Base-by-base conservation (phyloP, 1,140 invertebrate genomes). In the Drosophila lini region DNA sequence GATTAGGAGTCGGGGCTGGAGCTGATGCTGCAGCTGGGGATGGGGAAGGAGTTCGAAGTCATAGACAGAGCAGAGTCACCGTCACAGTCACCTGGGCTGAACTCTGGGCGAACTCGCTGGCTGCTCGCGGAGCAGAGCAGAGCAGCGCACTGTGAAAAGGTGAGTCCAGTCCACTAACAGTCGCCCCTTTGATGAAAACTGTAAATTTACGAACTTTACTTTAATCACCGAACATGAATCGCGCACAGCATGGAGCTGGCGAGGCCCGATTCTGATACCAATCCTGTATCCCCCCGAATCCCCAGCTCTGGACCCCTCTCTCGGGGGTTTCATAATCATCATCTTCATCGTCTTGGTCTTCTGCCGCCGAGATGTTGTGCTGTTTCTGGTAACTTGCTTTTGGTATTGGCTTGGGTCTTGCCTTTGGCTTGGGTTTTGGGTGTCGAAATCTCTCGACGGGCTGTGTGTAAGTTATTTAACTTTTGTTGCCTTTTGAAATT, bases 151-250 rank as follows among this genome's bases (percentile, higher is more conserved):
- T 78, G 81, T 90, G 82, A 77, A 90, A 91, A 91, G 88, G 86
- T 84, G 89, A 91, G 88, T 91, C 89, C 89, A 91, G 89, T 86
- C 83, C 83, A 88, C 84, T 83, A 88, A 83, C 78, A 86, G 83
- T 91, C 89, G 88, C 89, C 74, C 77, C 85, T 91, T 89, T 89
- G 89, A 91, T 91, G 89, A 91, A 91, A 91, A 91, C 89, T 91
- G 89, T 91, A 91, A 91, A 91, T 91, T 91, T 91, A 91, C 89
- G 89, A 89, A 91, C 84, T 89, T 91, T 91, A 91, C 89, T 91
- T 91, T 91, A 91, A 91, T 91, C 89, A 83, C 83, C 89, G 78
- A 85, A 89, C 90, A 91, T 91, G 89, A 91, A 91, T 91, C 89
- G 89, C 88, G 90, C 90, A 85, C 90, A 91, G 90, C 90, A 91